Percentiles rank a stretch among this genome's conserved stretches.
phyloP scores from a whole-genome alignment of 2,113 vertebrate genomes.

The Grus americana region DNA sequence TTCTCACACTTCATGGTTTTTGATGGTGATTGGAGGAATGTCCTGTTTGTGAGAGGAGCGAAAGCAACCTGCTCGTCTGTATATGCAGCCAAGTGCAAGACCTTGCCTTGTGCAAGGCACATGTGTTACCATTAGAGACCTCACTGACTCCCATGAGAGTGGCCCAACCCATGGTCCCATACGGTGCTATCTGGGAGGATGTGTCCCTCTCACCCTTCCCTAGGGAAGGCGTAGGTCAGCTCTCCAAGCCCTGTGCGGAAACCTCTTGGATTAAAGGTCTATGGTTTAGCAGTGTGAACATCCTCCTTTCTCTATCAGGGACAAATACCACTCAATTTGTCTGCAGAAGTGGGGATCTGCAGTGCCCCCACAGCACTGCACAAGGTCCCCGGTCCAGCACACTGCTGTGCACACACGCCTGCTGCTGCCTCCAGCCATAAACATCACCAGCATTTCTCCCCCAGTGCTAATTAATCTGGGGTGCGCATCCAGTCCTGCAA shows the following conservation, averaged over 20 bases:
- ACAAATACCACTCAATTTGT: not conserved
- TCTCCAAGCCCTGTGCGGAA: not conserved
- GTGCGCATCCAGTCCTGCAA: not conserved
- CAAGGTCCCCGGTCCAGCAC: accelerated
- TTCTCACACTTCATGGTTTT: not conserved
- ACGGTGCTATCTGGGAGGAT: not conserved
- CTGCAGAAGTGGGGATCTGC: not conserved
- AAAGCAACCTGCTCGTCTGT: not conserved
- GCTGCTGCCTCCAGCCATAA: not conserved
- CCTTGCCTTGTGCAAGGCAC: not conserved
- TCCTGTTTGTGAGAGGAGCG: not conserved
- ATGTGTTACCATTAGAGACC: not conserved
- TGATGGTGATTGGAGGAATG: not conserved
- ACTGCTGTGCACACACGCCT: accelerated
- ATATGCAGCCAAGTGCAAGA: not conserved
- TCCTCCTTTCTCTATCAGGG: not conserved
- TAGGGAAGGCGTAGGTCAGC: not conserved
- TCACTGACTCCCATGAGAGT: not conserved
- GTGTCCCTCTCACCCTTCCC: not conserved
- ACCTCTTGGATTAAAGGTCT: not conserved
- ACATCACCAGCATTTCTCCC: not conserved
- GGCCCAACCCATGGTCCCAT: not conserved
- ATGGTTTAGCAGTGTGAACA: not conserved
- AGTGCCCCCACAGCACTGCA: accelerated
- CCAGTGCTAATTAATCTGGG: not conserved